phyloP scores from a whole-genome alignment of 2,888 invertebrate genomes.

The Eubasilissa splendida region DNA sequence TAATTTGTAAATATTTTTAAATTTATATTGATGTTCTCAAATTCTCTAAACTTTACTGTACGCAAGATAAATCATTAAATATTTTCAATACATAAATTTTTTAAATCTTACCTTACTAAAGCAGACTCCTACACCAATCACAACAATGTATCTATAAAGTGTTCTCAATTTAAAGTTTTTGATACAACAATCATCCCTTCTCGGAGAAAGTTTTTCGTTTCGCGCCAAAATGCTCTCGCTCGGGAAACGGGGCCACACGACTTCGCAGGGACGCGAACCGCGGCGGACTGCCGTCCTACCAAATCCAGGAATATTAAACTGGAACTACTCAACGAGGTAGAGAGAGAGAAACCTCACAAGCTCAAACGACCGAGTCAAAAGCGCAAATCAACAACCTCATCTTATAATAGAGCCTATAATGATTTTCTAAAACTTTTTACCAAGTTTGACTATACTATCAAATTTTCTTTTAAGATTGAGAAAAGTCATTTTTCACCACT shows the following conservation, averaged over 20 bases:
- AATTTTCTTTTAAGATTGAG: background rate
- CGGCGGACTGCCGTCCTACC: slow-evolving; percentile 15
- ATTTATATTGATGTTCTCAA: too few relatives aligned
- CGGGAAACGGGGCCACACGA: background rate
- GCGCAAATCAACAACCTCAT: background rate
- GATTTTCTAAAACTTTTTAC: background rate
- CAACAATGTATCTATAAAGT: background rate
- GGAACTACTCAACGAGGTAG: background rate
- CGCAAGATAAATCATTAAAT: too few relatives aligned
- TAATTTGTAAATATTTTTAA: too few relatives aligned
- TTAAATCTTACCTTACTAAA: background rate
- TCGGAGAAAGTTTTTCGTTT: slow-evolving; percentile 22
- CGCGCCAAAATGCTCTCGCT: background rate
- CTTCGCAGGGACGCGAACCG: slow-evolving; percentile 1
- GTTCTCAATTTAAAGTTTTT: background rate
- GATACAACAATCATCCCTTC: background rate
- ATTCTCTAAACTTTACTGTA: too few relatives aligned
- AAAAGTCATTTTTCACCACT: slow-evolving; percentile 10
- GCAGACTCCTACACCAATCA: background rate
- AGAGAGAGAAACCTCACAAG: background rate
- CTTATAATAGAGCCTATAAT: too few relatives aligned
- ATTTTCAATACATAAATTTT: too few relatives aligned
- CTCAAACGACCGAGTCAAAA: background rate
- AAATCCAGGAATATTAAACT: slow-evolving; percentile 16
- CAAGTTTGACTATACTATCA: background rate